Percentiles rank a stretch among this genome's conserved stretches.
Evolutionary conservation across 64 coral and sea anemone species (phyloP).

Genomic region (Anthopleura sola): DNA sequence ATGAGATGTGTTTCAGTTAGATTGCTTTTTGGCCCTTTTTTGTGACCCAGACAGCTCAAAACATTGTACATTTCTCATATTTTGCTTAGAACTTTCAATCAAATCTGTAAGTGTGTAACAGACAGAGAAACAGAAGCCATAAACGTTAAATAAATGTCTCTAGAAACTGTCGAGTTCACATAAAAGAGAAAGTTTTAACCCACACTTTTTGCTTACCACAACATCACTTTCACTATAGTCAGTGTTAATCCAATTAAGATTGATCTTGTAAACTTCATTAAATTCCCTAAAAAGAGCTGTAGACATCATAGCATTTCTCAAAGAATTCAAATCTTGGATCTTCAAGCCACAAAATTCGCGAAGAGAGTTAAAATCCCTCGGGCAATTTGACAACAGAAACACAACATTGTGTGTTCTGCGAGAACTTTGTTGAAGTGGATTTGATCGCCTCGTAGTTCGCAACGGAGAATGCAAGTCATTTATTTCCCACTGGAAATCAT

Average conservation of each 20-base stretch:
- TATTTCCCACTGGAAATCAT: slow-evolving; percentile 92
- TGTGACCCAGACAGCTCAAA: neutral
- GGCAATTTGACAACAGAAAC: slow-evolving; percentile 3
- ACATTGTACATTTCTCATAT: neutral
- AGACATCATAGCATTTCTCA: slow-evolving; percentile 16
- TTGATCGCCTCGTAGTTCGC: slow-evolving; percentile 38
- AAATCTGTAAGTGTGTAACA: too few relatives aligned
- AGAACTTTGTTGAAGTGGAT: neutral
- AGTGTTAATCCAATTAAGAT: slow-evolving; percentile 22
- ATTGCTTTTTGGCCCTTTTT: neutral
- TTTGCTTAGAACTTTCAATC: neutral
- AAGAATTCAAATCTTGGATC: neutral
- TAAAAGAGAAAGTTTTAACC: neutral
- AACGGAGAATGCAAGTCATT: slow-evolving; percentile 79
- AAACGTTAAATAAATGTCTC: too few relatives aligned
- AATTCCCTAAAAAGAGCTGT: slow-evolving; percentile 8
- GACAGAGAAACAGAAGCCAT: too few relatives aligned
- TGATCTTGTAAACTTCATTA: slow-evolving; percentile 4
- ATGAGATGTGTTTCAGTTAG: neutral
- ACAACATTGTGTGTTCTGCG: neutral
- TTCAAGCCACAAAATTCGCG: neutral
- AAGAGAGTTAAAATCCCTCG: neutral
- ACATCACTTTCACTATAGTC: neutral
- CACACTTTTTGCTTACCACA: neutral
- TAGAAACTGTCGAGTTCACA: neutral